Percentiles rank a stretch among this genome's conserved stretches.
Evolutionary conservation across 2,888 invertebrate species (phyloP).

Genomic region (Automeris io): DNA sequence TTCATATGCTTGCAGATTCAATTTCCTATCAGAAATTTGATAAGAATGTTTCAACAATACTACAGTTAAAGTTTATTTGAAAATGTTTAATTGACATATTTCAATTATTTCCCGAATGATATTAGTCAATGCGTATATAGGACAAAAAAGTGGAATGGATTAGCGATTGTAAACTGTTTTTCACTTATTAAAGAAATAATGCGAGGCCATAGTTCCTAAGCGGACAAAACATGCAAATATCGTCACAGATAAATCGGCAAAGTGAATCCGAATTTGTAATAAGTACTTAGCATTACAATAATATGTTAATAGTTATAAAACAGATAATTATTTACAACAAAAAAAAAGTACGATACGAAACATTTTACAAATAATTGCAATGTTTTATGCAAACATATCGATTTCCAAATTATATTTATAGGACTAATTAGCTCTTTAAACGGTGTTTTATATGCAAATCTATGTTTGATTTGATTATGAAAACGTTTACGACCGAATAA

Average conservation of each 20-base stretch:
- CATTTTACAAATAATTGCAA: too few relatives aligned
- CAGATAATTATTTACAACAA: slow-evolving; percentile 48
- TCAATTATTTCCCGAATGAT: background rate
- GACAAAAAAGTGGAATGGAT: slow-evolving; percentile 50
- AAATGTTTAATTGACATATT: slow-evolving; percentile 2
- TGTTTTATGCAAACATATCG: background rate
- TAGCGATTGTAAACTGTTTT: slow-evolving; percentile 41
- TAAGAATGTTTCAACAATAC: too few relatives aligned
- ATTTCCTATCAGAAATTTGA: too few relatives aligned
- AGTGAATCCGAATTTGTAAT: slow-evolving; percentile 40
- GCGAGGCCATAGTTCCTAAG: slow-evolving; percentile 59
- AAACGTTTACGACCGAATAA: slow-evolving; percentile 20
- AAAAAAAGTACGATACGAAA: slow-evolving; percentile 33
- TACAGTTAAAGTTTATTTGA: slow-evolving; percentile 1
- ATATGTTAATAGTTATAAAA: slow-evolving; percentile 40
- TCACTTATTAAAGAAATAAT: slow-evolving; percentile 22
- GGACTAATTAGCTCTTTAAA: background rate
- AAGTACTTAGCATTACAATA: slow-evolving; percentile 59
- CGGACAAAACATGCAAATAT: slow-evolving; percentile 18
- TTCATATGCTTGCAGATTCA: too few relatives aligned
- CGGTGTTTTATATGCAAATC: slow-evolving; percentile 12
- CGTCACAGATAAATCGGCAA: slow-evolving; percentile 7
- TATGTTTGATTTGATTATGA: slow-evolving; percentile 6
- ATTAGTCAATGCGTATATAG: slow-evolving; percentile 6
- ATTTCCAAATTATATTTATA: background rate